Percentiles rank a stretch among this genome's conserved stretches.
Conservation (phyloP, 1,140 invertebrate genomes). For the Forficula auricularia region DNA sequence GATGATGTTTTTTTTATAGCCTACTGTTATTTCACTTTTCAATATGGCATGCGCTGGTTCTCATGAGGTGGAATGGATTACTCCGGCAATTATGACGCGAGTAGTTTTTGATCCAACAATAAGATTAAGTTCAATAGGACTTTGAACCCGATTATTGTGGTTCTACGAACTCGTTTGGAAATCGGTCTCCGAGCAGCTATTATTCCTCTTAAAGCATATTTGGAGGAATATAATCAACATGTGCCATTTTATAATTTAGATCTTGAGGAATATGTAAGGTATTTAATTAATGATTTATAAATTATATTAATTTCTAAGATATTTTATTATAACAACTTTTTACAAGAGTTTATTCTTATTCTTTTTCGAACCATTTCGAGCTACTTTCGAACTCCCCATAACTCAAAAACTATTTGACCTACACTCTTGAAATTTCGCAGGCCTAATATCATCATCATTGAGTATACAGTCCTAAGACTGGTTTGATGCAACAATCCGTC, state of each 20-base stretch:
- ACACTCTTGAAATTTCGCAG: neutral
- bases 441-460: neutral
- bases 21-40: neutral
- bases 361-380: slow-evolving; percentile 8
- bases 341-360: neutral
- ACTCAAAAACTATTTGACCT: neutral
- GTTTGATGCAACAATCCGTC: no score
- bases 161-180: slow-evolving; percentile 27
- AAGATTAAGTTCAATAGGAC: neutral
- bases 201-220: slow-evolving; percentile 41
- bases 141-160: neutral
- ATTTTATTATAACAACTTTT: neutral
- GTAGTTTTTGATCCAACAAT: neutral
- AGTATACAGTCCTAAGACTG: no score
- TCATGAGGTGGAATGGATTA: neutral
- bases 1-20: neutral
- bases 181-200: slow-evolving; percentile 38
- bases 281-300: neutral
- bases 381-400: slow-evolving; percentile 4
- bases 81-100: neutral
- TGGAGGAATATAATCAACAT: slow-evolving; percentile 27
- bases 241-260: slow-evolving; percentile 32
- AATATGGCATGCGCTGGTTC: neutral
- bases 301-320: neutral
- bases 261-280: slow-evolving; percentile 37